Evolutionary conservation across 2,888 invertebrate genomes (phyloP), one percentile per base, ranked within the genome.

Genomic region (Chironomus tentans): DNA sequence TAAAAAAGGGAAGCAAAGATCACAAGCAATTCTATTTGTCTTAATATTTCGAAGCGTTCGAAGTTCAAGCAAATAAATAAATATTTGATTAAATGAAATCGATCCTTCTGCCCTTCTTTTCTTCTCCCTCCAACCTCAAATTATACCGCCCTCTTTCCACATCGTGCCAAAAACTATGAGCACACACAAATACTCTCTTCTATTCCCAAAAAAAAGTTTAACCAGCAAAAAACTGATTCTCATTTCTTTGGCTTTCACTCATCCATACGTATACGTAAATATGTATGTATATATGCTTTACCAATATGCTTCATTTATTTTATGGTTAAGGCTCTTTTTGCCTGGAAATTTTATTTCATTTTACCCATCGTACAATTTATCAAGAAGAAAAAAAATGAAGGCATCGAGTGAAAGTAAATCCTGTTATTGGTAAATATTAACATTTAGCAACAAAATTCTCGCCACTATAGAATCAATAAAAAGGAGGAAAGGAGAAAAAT

Each of bases 11-110:
- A 65, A 65, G 65, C 65, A 65, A 65, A 65, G 65, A 65, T 65
- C 65, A 65, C 21, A 65, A 65, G 21, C 65, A 65, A 65, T 65
- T 65, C 65, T 65, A 65, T 65, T 65, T 65, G 65, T 65, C 65
- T 65, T 65, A 65, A 74, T 74, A 68, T 68, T 68, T 65, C 74
- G 68, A 48, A 68, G 65, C 74, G 68, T 68, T 74, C 74, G 68
- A 68, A 68, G 74, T 74, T 74, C 74, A 74, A 68, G 74, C 65
- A 74, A 74, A 74, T 74, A 74, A 74, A 74, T 74, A 74, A 74
- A 74, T 74, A 74, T 74, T 74, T 68, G 74, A 74, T 74, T 74
- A 74, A 68, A 74, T 68, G 74, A 65, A 74, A 74, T 68, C 74
- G 74, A 74, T 74, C 74, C 68, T 73, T 73, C 72, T 38, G 24